These are phyloP conservation scores for Hemiprocne comata DNA, from an alignment of 2,113 vertebrate genomes.

Conservation along the genomic window DNA sequence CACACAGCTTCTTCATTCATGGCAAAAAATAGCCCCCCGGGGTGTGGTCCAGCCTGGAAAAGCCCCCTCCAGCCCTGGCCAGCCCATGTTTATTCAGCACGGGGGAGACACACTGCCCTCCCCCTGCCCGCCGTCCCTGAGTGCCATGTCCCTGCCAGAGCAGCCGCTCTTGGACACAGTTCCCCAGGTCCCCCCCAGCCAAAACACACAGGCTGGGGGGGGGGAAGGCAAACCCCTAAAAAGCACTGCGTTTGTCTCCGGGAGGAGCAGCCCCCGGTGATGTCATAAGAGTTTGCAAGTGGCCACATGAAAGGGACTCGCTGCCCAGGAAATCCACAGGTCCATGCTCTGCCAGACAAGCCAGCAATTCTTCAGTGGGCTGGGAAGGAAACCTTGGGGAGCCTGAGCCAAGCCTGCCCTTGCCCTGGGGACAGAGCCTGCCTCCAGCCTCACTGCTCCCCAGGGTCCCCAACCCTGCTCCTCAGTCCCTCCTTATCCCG, in stretches of 20 bases:
- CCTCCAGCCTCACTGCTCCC: background rate
- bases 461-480: background rate
- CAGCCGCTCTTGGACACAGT: background rate
- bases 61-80: conserved; percentile 40
- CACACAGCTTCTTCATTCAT: conserved; percentile 67
- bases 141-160: background rate
- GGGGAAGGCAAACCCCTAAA: conserved; percentile 56
- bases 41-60: conserved; percentile 64
- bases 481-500: background rate
- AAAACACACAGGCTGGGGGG: conserved; percentile 53
- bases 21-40: conserved; percentile 61
- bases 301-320: conserved; percentile 57
- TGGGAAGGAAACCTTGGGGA: background rate
- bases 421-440: background rate
- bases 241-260: conserved; percentile 32
- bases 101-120: background rate
- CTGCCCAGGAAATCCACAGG: conserved; percentile 61
- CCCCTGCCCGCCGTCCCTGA: background rate
- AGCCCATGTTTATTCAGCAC: conserved; percentile 51
- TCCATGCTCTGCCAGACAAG: conserved; percentile 32
- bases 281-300: conserved; percentile 57
- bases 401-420: background rate
- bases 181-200: background rate
- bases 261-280: conserved; percentile 44
- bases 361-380: conserved; percentile 26